Percentiles rank a stretch among this genome's conserved stretches.
phyloP scores from a whole-genome alignment of 2,113 vertebrate species.

The Gallinago undulata region DNA sequence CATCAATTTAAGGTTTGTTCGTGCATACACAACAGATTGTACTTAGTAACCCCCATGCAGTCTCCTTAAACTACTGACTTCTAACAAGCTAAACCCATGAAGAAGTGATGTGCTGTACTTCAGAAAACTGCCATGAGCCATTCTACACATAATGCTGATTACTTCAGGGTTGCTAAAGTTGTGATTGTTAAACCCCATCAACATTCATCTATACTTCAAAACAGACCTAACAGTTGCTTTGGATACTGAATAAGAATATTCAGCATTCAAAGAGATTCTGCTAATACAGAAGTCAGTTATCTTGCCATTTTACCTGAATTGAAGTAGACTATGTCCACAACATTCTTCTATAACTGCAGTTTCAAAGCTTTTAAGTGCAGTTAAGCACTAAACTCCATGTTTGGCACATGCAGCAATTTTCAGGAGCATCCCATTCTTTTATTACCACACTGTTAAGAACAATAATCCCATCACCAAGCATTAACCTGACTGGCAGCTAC shows the following conservation, averaged over 20 bases:
- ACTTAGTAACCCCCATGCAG: neutral
- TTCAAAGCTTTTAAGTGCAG: slow-evolving; percentile 15
- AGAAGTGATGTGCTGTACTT: slow-evolving; percentile 17
- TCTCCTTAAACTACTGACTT: neutral
- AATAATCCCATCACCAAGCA: slow-evolving; percentile 8
- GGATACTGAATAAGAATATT: neutral
- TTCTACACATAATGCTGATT: neutral
- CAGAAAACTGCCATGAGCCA: neutral
- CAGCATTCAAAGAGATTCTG: slow-evolving; percentile 14
- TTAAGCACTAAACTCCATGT: slow-evolving; percentile 38
- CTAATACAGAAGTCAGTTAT: neutral
- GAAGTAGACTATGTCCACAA: slow-evolving; percentile 31
- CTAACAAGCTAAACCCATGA: neutral
- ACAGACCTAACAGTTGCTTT: neutral
- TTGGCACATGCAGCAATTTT: slow-evolving; percentile 67
- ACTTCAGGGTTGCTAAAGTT: neutral
- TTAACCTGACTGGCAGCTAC: slow-evolving; percentile 62
- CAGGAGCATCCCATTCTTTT: slow-evolving; percentile 40
- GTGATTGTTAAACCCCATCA: slow-evolving; percentile 36
- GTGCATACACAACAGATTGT: slow-evolving; percentile 18
- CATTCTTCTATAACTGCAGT: slow-evolving; percentile 19
- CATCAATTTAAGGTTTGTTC: slow-evolving; percentile 40
- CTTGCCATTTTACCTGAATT: slow-evolving; percentile 39
- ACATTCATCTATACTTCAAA: neutral
- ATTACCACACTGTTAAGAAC: slow-evolving; percentile 23